Percentiles rank a stretch among this genome's conserved stretches.
Evolutionary conservation across 2,113 vertebrate species (phyloP).

Genomic region (Tylochromis polylepis): DNA sequence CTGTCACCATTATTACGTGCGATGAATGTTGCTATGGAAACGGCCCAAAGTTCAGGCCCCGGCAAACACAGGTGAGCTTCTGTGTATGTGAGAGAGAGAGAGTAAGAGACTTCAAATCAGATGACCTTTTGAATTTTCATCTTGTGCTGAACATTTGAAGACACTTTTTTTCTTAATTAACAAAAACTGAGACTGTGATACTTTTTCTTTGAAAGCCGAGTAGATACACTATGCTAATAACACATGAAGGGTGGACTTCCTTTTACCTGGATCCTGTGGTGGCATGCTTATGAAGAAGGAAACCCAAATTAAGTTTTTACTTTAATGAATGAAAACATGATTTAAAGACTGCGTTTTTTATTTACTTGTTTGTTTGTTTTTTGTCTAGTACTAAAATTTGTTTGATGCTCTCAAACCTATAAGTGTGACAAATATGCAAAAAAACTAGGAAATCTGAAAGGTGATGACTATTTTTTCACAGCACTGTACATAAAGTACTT

Average conservation of each 20-base stretch:
- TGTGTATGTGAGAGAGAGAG: background rate
- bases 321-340: background rate
- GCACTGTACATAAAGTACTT: background rate
- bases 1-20: background rate
- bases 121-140: background rate
- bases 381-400: background rate
- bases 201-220: background rate
- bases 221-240: background rate
- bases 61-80: slow-evolving; percentile 55
- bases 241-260: rapidly evolving
- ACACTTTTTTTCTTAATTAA: background rate
- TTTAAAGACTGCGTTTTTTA: background rate
- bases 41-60: slow-evolving; percentile 59
- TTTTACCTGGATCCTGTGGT: background rate
- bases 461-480: background rate
- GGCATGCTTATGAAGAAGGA: background rate
- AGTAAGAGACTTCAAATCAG: background rate
- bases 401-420: background rate
- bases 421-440: background rate
- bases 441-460: background rate
- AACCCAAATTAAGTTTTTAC: background rate
- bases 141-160: background rate
- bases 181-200: background rate
- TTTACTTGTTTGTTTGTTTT: background rate
- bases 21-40: slow-evolving; percentile 55